These are phyloP conservation scores for Mormyrus iriodes DNA, from an alignment of 2,113 vertebrate genomes.

Conservation along the genomic window DNA sequence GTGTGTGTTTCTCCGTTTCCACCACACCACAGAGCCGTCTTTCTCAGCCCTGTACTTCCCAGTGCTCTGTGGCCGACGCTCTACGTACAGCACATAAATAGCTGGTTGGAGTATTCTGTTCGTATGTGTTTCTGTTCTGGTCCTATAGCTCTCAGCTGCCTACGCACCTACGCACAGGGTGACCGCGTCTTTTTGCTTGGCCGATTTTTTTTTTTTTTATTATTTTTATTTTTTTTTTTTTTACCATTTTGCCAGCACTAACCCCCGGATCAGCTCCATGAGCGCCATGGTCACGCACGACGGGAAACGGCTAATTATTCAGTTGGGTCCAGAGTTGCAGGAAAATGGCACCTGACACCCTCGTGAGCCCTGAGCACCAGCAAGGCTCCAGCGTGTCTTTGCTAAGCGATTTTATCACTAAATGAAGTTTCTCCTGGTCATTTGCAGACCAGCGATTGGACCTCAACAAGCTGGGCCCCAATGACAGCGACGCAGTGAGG, in stretches of 20 bases:
- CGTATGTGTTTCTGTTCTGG: background rate
- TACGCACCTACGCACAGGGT: too few relatives aligned
- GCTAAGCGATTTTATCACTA: background rate
- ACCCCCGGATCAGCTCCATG: background rate
- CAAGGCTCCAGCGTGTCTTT: background rate
- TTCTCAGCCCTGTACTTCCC: background rate
- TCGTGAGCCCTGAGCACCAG: background rate
- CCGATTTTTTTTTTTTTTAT: background rate
- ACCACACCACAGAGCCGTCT: background rate
- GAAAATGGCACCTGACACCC: background rate
- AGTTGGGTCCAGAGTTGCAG: background rate
- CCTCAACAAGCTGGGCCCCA: conserved; percentile 94
- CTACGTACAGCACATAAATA: background rate
- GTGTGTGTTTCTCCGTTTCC: background rate
- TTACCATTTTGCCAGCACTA: background rate
- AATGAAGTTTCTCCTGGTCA: conserved; percentile 13
- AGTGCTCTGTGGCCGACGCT: background rate
- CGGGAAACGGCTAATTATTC: background rate
- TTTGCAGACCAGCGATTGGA: conserved; percentile 90
- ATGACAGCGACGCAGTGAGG: conserved; percentile 94
- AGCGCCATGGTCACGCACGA: background rate
- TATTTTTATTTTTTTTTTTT: background rate
- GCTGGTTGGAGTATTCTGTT: background rate
- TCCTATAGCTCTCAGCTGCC: background rate
- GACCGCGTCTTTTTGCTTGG: background rate